Evolutionary conservation across 2,888 invertebrate genomes (phyloP).

Genomic region (Dicranocentrus wangi): DNA sequence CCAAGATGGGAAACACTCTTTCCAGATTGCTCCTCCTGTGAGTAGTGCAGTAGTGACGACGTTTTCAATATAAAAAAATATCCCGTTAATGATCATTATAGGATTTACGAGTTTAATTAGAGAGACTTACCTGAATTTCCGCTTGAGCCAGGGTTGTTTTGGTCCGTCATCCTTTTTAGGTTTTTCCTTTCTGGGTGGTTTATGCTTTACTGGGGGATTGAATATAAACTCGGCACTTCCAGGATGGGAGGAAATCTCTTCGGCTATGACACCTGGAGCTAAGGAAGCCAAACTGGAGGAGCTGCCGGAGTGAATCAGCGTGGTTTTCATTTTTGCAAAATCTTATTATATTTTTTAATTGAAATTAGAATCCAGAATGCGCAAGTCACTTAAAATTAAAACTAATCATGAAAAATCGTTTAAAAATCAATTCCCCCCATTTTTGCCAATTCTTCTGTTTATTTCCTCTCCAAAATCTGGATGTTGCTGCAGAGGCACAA

Average conservation of each 20-base stretch:
- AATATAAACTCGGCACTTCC: slow-evolving; percentile 43
- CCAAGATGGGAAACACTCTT: slow-evolving; percentile 67
- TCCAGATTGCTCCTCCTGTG: slow-evolving; percentile 60
- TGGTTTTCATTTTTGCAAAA: slow-evolving; percentile 64
- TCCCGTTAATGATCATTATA: too few relatives aligned
- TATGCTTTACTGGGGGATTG: slow-evolving; percentile 15
- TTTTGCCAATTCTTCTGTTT: too few relatives aligned
- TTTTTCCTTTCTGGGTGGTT: background rate
- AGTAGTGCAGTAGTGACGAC: too few relatives aligned
- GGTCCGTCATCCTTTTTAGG: slow-evolving; percentile 35
- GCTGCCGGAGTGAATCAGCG: slow-evolving; percentile 68
- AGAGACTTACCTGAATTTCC: slow-evolving; percentile 57
- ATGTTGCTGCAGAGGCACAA: too few relatives aligned
- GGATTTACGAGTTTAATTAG: background rate
- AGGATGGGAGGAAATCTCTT: slow-evolving; percentile 52
- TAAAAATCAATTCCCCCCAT: too few relatives aligned
- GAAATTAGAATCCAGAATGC: background rate
- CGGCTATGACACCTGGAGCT: slow-evolving; percentile 21
- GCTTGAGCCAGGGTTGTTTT: slow-evolving; percentile 24
- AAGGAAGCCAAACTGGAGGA: slow-evolving; percentile 57
- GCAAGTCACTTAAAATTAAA: too few relatives aligned
- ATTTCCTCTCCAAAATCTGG: too few relatives aligned
- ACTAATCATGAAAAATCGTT: too few relatives aligned
- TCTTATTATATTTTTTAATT: background rate
- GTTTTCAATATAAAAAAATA: too few relatives aligned